Base-by-base conservation (phyloP, 23 tunicate species). In the Trididemnum nubilum region DNA sequence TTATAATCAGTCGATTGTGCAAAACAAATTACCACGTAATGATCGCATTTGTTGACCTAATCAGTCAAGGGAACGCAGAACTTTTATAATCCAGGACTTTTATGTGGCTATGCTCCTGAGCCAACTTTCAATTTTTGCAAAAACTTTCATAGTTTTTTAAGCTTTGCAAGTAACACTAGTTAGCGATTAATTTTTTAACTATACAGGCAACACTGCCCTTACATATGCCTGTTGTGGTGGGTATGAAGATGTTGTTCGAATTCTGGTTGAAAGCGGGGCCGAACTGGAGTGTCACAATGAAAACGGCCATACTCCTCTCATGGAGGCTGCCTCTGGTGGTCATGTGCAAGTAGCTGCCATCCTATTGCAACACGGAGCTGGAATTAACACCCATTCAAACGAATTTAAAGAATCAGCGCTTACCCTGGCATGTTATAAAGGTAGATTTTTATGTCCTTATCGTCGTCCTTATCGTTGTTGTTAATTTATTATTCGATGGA, bases 301-400 rank as follows among this genome's bases (percentile, higher is more conserved):
- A 70, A 95, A 90, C 80, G 99, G 99, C 23, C 99, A 95, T 73
- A 95, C 99, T 0, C 99, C 99, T 2, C 72, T 95, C 64, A 95
- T 95, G 99, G 99, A 95, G 79, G 99, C 99, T 29, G 96, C 99
- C 23, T 90, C 96, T 27, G 92, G 96, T 33, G 99, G 96, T 24
- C 99, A 95, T 66, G 92, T 90, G 4, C 60, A 61, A 27, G 95
- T 90, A 0, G 99, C 99, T 19, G 85, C 82, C 12, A 73, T 95
- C 25, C 73, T 95, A 35, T 37, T 95, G 23, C 79, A 86, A 52
- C 78, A 83, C 5, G 99, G 99, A 3, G 99, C 99, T 25, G 99
- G 95, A 25, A 95, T 95, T 7, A 95, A 95, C 89, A 89, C 96
- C 64, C 89, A 84, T 69, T 89, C 96, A 0, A 86, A 86, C 51